Conservation (phyloP, 1,140 invertebrate genomes). For the Streblospio benedicti region DNA sequence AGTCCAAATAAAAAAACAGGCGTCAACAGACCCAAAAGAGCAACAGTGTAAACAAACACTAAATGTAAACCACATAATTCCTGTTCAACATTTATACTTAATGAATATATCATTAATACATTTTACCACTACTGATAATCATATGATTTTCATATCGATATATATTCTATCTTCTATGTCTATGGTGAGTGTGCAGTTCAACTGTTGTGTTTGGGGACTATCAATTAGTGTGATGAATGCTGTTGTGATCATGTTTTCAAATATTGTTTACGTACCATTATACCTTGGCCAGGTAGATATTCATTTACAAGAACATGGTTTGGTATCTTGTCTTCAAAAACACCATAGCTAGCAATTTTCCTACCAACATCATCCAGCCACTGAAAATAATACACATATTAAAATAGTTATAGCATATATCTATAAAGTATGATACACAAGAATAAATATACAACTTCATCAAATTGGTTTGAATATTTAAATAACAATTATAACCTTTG, state of each 20-base stretch:
- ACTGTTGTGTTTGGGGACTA: not conserved
- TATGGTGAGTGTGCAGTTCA: not conserved
- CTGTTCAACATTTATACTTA: no score
- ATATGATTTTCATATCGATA: not conserved
- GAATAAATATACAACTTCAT: constrained; percentile 7
- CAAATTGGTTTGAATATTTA: constrained; percentile 11
- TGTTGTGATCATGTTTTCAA: not conserved
- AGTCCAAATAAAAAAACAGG: no score
- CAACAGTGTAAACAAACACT: no score
- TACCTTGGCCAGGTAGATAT: constrained; percentile 77
- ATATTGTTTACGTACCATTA: constrained; percentile 35
- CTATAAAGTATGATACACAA: constrained; percentile 6
- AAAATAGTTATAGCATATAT: not conserved
- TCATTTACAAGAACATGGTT: constrained; percentile 97
- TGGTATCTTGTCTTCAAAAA: constrained; percentile 68
- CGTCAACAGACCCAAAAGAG: no score
- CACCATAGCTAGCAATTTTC: constrained; percentile 60
- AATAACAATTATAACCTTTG: constrained; percentile 50
- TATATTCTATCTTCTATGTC: not conserved
- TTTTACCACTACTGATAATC: no score
- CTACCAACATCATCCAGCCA: constrained; percentile 71
- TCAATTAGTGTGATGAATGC: not conserved
- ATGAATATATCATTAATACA: not conserved
- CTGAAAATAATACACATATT: constrained; percentile 45
- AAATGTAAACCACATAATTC: no score